phyloP scores from a whole-genome alignment of 2,888 invertebrate species.

The Carterocephalus palaemon region DNA sequence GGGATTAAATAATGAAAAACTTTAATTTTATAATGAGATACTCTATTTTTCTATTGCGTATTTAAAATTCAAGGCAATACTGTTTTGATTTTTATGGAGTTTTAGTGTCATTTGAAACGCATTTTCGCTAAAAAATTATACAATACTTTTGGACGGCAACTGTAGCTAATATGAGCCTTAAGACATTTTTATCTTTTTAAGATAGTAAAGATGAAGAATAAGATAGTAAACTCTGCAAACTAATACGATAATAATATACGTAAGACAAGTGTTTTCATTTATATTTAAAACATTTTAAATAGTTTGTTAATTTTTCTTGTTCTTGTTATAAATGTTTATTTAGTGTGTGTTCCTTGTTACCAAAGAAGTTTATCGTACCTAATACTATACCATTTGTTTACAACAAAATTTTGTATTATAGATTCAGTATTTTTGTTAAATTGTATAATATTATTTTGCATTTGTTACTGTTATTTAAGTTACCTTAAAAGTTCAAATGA shows the following conservation, averaged over 20 bases:
- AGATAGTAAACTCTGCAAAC: background rate
- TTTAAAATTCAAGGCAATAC: constrained; percentile 10
- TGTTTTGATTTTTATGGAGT: constrained; percentile 1
- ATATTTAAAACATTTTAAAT: constrained; percentile 51
- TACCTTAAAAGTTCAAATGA: constrained; percentile 72
- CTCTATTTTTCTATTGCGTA: constrained; percentile 22
- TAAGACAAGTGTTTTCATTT: constrained; percentile 56
- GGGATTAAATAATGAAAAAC: no score
- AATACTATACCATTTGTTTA: constrained; percentile 41
- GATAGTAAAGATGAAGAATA: constrained; percentile 3
- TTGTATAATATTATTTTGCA: constrained; percentile 52
- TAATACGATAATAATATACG: constrained; percentile 37
- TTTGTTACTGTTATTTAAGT: constrained; percentile 69
- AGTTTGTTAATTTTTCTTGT: constrained; percentile 74
- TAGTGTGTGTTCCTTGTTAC: constrained; percentile 77
- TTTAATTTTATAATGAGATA: constrained; percentile 10
- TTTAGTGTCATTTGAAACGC: constrained; percentile 11
- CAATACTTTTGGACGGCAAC: constrained; percentile 13
- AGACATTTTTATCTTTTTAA: constrained; percentile 20
- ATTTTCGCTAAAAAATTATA: constrained; percentile 11
- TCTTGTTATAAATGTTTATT: constrained; percentile 71
- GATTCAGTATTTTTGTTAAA: constrained; percentile 58
- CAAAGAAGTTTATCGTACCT: constrained; percentile 61
- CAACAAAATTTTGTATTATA: constrained; percentile 53
- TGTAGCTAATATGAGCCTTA: constrained; percentile 14